Evolutionary conservation across 2,113 vertebrate genomes (phyloP).

Genomic region (Rallus limicola): DNA sequence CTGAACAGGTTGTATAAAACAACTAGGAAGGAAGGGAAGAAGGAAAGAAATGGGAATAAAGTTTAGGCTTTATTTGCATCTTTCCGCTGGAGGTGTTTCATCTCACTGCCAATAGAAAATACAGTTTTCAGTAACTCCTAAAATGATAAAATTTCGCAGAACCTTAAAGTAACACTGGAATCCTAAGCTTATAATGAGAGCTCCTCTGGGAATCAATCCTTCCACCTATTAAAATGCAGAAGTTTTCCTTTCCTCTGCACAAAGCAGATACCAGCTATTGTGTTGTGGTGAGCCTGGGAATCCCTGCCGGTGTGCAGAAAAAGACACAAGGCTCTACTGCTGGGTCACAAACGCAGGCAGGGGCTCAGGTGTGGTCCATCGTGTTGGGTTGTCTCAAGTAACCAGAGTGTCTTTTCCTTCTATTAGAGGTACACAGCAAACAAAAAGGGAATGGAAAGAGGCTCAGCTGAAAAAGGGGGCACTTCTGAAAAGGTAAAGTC

Average conservation of each 20-base stretch:
- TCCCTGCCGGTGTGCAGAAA: background rate
- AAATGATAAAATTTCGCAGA: background rate
- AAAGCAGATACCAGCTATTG: background rate
- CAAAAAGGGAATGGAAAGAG: background rate
- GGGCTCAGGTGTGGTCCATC: background rate
- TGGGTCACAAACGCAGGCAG: background rate
- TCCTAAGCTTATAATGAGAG: background rate
- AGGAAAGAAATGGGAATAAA: background rate
- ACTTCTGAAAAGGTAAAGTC: background rate
- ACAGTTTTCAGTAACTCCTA: background rate
- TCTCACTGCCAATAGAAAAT: background rate
- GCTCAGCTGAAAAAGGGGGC: background rate
- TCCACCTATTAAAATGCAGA: background rate
- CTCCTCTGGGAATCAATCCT: background rate
- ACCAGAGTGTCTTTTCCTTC: background rate
- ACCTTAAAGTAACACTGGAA: background rate
- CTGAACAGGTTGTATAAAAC: background rate
- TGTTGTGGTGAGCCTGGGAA: background rate
- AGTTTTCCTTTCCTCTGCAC: background rate
- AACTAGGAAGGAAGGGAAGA: background rate
- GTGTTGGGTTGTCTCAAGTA: background rate
- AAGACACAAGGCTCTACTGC: fast-evolving
- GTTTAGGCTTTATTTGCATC: background rate
- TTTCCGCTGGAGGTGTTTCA: background rate
- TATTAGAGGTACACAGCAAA: background rate